Percentiles rank a stretch among this genome's conserved stretches.
These are phyloP conservation scores for Yponomeuta evonymella DNA, from an alignment of 2,888 invertebrate genomes.

Conservation along the genomic window DNA sequence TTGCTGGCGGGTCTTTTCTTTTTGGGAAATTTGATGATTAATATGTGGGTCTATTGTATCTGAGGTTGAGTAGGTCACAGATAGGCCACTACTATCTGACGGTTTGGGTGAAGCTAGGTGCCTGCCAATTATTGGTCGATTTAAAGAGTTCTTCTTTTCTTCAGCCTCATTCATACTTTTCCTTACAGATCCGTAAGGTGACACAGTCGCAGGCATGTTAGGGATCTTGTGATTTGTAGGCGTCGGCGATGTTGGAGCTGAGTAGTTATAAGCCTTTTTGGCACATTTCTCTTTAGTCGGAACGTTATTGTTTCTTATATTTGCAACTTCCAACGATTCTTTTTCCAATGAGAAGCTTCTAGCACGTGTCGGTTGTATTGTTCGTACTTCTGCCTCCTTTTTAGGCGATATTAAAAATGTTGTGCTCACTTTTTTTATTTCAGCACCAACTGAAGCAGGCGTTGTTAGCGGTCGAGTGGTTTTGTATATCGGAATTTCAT, in stretches of 20 bases:
- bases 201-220: conserved; percentile 60
- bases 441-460: conserved; percentile 63
- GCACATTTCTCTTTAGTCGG: conserved; percentile 24
- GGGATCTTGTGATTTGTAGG: conserved; percentile 54
- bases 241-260: conserved; percentile 65
- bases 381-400: conserved; percentile 66
- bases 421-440: conserved; percentile 67
- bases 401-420: conserved; percentile 66
- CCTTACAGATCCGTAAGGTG: conserved; percentile 59
- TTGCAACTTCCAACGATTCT: conserved; percentile 25
- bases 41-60: background rate
- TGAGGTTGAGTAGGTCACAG: background rate
- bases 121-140: conserved; percentile 31
- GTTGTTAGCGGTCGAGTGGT: conserved; percentile 45
- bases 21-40: conserved; percentile 38
- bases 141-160: conserved; percentile 54
- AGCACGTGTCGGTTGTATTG: conserved; percentile 61
- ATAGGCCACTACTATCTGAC: background rate
- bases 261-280: conserved; percentile 58
- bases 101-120: background rate
- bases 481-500: conserved; percentile 51
- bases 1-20: conserved; percentile 74
- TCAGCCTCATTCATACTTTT: conserved; percentile 60
- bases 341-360: conserved; percentile 59
- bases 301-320: conserved; percentile 22